Evolutionary conservation across 2,113 vertebrate species (phyloP), one percentile per base, ranked within the genome.

Genomic region (Phodopus roborovskii): DNA sequence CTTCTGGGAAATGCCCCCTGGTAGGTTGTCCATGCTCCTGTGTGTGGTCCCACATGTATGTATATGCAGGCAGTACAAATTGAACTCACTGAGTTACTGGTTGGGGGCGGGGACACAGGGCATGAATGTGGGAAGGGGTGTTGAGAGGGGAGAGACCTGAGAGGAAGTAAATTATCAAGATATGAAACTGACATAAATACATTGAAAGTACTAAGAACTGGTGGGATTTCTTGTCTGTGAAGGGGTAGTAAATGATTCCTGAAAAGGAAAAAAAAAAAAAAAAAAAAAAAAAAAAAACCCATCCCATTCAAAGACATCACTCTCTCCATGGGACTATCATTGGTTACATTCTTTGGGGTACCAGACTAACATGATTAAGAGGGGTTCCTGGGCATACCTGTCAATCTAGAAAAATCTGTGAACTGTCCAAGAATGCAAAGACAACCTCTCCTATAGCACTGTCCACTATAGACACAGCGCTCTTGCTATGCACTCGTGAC

Each of bases 281-380:
- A 78, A 50, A 74, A 96, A 86, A 90, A 64, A 70, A 78, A 71
- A 26, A 39, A 78, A 50, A 74, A 96, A 86, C n/a, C n/a, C 19
- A 1, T 0, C 39, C 82, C 26, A 30, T 87, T 45, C n/a, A 73
- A 60, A 94, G 42, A 28, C 56, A 36, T 36, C n/a, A 1, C 17
- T 48, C 2, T 91, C 30, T 66, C 39, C 45, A 71, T 22, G 58
- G 77, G 60, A 77, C 20, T 26, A 26, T 58, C 36, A 56, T 39
- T 39, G 28, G 36, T 50, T 53, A 86, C 12, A 71, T 74, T 88
- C 70, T 62, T 77, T 36, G 36, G 50, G 17, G 20, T 83, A 36
- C 45, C 83, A 93, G 83, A 85, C 33, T 62, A 36, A 26, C 33
- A 60, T 6, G 24, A 39, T 87, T 87, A 45, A 74, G 95, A 77